phyloP scores from a whole-genome alignment of 2,797 vertebrate species.

The Lophura swinhoii region DNA sequence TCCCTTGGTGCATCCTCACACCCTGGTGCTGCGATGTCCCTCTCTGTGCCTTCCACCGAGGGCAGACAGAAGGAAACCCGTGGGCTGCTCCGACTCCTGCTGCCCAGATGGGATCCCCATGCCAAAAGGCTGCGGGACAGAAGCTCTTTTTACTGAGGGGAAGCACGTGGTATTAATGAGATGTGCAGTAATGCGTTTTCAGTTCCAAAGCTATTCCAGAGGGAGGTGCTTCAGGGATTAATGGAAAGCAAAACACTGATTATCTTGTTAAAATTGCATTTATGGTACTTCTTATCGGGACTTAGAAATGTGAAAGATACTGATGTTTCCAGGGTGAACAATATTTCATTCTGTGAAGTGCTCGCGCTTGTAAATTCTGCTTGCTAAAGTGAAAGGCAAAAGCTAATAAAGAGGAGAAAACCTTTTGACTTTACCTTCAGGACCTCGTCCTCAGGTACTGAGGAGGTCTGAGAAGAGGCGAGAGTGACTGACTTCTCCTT shows the following conservation, averaged over 20 bases:
- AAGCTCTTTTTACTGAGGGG: slow-evolving; percentile 8
- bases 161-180: slow-evolving; percentile 12
- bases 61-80: neutral
- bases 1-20: neutral
- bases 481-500: neutral
- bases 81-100: neutral
- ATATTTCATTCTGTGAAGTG: neutral
- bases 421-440: neutral
- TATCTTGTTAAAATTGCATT: slow-evolving; percentile 46
- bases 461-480: neutral
- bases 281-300: neutral
- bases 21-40: neutral
- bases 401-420: neutral
- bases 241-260: slow-evolving; percentile 27
- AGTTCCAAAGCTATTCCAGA: neutral
- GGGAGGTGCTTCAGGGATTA: slow-evolving; percentile 34
- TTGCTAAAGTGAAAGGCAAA: neutral
- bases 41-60: neutral
- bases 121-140: slow-evolving; percentile 6
- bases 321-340: neutral
- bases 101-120: neutral
- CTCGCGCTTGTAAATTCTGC: neutral
- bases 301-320: neutral
- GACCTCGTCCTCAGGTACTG: neutral
- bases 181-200: slow-evolving; percentile 42